Conservation (phyloP, 2,888 invertebrate species). For the Elysia crispata region DNA sequence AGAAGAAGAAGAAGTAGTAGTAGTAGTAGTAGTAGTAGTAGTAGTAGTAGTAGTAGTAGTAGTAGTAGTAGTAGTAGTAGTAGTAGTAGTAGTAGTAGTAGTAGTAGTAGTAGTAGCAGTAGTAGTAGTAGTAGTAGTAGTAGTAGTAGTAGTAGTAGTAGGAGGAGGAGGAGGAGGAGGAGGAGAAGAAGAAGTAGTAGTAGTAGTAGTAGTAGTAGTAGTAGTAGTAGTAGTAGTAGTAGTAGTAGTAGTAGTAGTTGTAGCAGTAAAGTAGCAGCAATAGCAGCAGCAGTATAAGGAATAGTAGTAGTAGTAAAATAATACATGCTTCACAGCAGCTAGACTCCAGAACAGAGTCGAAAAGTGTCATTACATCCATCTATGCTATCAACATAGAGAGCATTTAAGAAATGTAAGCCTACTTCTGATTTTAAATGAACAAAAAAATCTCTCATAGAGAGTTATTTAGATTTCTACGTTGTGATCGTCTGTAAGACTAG, state of each 20-base stretch:
- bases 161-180: too few species aligned
- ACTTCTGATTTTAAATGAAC: too few species aligned
- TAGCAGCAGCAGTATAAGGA: too few species aligned
- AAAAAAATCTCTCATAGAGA: too few species aligned
- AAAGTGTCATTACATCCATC: too few species aligned
- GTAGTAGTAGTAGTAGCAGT: constrained; percentile 27
- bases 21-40: constrained; percentile 9
- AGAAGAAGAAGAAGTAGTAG: constrained; percentile 12
- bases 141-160: constrained; percentile 35
- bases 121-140: constrained; percentile 25
- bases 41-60: not conserved
- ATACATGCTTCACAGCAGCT: too few species aligned
- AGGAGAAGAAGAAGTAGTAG: constrained; percentile 30
- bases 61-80: not conserved
- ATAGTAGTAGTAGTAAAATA: constrained; percentile 14
- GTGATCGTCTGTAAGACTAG: too few species aligned
- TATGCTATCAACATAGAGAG: too few species aligned
- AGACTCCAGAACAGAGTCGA: too few species aligned
- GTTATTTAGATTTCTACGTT: too few species aligned
- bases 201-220: constrained; percentile 17
- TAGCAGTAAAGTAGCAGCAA: too few species aligned
- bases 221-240: constrained; percentile 19
- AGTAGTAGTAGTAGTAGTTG: constrained; percentile 31
- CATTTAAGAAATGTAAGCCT: too few species aligned
- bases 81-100: not conserved